These are phyloP conservation scores for Arion vulgaris DNA, from an alignment of 1,140 invertebrate species.

Conservation along the genomic window DNA sequence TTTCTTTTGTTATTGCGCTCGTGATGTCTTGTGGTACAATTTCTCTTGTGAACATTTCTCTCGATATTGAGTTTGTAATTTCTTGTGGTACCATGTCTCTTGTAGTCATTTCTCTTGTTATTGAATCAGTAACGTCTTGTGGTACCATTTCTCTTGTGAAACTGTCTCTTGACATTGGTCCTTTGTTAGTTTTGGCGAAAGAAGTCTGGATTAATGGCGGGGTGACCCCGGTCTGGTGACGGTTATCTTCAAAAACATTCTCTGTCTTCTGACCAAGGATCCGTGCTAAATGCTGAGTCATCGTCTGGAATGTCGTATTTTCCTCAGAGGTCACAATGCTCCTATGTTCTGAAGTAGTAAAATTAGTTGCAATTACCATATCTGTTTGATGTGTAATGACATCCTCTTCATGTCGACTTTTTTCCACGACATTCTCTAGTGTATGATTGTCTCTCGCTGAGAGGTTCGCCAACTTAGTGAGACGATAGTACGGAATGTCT, in stretches of 20 bases:
- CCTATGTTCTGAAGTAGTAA: not conserved
- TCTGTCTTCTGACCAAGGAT: not conserved
- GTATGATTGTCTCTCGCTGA: not conserved
- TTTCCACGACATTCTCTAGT: not conserved
- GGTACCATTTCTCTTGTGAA: not conserved
- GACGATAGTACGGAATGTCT: not conserved
- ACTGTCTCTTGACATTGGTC: not conserved
- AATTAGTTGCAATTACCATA: not conserved
- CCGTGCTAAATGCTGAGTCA: not conserved
- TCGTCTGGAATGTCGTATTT: not conserved
- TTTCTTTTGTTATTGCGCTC: no score
- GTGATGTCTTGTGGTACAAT: no score
- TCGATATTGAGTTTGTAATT: not conserved
- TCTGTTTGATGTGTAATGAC: not conserved
- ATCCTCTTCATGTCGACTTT: not conserved
- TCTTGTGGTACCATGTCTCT: no score
- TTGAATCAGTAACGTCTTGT: not conserved
- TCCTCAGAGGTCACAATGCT: not conserved
- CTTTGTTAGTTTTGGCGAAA: not conserved
- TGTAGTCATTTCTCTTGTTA: no score
- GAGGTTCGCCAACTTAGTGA: not conserved
- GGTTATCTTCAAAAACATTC: not conserved
- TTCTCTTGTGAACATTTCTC: no score
- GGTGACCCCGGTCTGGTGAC: not conserved
- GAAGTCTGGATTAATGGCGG: not conserved